Evolutionary conservation across 2,888 invertebrate genomes (phyloP), one percentile per base, ranked within the genome.

Genomic region (Platycnemis pennipes): DNA sequence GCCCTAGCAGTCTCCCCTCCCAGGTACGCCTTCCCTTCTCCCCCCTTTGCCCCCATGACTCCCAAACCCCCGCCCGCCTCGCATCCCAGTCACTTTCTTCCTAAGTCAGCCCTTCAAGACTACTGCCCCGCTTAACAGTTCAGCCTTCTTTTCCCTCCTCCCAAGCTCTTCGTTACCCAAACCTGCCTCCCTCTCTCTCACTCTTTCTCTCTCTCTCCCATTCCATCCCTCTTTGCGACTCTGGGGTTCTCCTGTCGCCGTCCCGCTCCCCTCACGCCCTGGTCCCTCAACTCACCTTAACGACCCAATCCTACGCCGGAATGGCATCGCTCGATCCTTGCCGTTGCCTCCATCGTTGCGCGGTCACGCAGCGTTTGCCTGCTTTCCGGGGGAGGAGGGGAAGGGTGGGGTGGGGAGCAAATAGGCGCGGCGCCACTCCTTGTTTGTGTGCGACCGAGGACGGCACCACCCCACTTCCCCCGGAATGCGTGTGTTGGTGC

Each of bases 71-170:
- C 95, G 95, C 95, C 95, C 96, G 96, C 96, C 96, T 96, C 94
- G 44, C 95, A 95, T 95, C 95, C 96, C 96, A 95, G 96, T 96
- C 96, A 96, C 96, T 96, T 96, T 96, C 96, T 96, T 96, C 96
- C 96, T 96, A 96, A 95, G 94, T 94, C 94, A 95, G 94, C 95
- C 95, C 95, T 96, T 96, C 96, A 96, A 96, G 96, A 96, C 96
- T 96, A 96, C 96, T 95, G 95, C 96, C 96, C 96, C 95, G 95
- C 96, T 96, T 96, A 96, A 95, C 95, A 95, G 95, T 96, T 96
- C 96, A 96, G 96, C 95, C 95, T 95, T 95, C 95, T 95, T 95
- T 95, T 95, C 95, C 95, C 95, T 95, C 95, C 95, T 95, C 95
- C 95, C 95, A 95, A 95, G 95, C 95, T 96, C 31, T 37, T 94